Evolutionary conservation across 2,888 invertebrate species (phyloP), one percentile per base, ranked within the genome.

Genomic region (Erebia palarica): DNA sequence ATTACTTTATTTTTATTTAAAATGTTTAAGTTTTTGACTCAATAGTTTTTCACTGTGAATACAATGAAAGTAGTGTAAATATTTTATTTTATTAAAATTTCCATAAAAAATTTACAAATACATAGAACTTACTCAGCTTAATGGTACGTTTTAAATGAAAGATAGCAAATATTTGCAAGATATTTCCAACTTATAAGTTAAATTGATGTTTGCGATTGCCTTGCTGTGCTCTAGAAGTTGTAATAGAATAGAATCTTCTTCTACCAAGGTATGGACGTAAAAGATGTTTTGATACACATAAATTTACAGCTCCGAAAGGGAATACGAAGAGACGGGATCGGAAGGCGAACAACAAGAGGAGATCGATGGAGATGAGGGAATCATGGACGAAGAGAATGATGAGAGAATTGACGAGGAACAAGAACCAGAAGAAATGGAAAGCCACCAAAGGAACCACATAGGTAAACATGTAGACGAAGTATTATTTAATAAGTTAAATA

Each of bases 281-380:
- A 53, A 18, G 64, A 21, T 42, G 13, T 64, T 64, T 64, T 57
- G 64, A 61, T 68, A 51, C 61, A 61, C 53, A 13, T 36, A 47
- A 60, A 53, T 72, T 69, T 73, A 65, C 79, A 96, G 96, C 81
- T 96, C 96, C 47, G 95, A 95, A 76, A 95, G 96, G 83, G 96
- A 93, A 74, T 94, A 93, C 64, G 93, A 96, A 75, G 97, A 96
- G 79, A 95, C 95, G 67, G 95, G 95, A 76, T 96, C 96, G 27
- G 96, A 96, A 80, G 94, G 95, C 53, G 96, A 96, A 83, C 95
- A 95, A 27, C 94, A 95, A 77, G 96, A 95, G 59, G 96, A 96
- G 73, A 81, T 86, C 72, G 94, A 94, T 70, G 89, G 84, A 69
- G 94, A 94, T 81, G 93, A 89, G 67, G 87, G 86, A 13, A 53